phyloP scores from a whole-genome alignment of 35 echinoderm and acorn worm species.

The Ophiothrix spiculata region DNA sequence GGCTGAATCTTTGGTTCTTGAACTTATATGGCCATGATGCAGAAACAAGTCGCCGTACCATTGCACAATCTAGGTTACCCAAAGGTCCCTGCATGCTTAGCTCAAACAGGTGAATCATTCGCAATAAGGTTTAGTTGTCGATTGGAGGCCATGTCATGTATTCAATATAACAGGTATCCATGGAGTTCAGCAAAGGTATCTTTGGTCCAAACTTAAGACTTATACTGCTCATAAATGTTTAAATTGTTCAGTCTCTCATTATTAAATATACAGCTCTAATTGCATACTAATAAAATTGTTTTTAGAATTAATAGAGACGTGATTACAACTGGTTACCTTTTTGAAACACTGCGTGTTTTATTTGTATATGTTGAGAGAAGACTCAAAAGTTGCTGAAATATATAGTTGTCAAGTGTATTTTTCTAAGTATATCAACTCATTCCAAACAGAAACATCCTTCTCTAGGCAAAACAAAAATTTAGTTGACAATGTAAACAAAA shows the following conservation, averaged over 20 bases:
- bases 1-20: neutral
- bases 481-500: no score
- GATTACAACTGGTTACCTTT: neutral
- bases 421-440: no score
- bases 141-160: constrained; percentile 71
- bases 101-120: constrained; percentile 22
- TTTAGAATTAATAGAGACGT: neutral
- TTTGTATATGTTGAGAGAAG: no score
- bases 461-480: no score
- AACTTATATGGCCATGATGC: constrained; percentile 72
- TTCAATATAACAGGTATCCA: constrained; percentile 69
- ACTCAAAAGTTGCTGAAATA: no score
- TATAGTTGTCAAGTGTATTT: no score
- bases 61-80: constrained; percentile 45
- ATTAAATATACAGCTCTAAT: neutral
- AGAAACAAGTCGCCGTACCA: constrained; percentile 50
- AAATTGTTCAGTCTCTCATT: neutral
- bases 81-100: constrained; percentile 43
- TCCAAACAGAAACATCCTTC: no score
- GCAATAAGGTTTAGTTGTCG: constrained; percentile 38
- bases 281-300: neutral
- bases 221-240: neutral
- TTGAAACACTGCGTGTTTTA: neutral
- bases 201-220: neutral
- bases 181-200: neutral